Evolutionary conservation across 2,888 invertebrate genomes (phyloP), one percentile per base, ranked within the genome.

Genomic region (Tiliacea aurago): DNA sequence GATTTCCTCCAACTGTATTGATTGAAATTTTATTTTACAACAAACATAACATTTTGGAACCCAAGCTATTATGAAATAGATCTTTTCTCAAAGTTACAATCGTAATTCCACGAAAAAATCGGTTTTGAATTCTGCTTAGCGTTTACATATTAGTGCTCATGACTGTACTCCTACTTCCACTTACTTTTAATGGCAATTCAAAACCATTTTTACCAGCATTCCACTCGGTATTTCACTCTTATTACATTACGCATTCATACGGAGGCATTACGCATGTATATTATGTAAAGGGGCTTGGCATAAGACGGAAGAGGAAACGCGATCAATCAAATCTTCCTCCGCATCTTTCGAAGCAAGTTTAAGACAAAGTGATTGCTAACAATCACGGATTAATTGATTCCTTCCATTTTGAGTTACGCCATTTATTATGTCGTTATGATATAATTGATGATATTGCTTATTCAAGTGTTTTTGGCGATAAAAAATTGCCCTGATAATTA

Each of bases 351-450:
- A 45, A 20, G 53, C 59, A 77, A 76, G 68, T 80, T 80, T 71
- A 64, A 58, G 59, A 20, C 59, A 20, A 41, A 77, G 69, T 70
- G 78, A 83, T 85, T 70, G 77, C 66, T 33, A 70, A 83, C 84
- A 86, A 85, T 84, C 63, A 70, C 43, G 55, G 59, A 86, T 84
- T 84, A 85, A 85, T 85, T 83, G 75, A 86, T 84, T 71, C 73
- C 77, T 86, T 77, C 77, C 77, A 61, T 74, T 84, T 67, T 74
- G 59, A 68, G 70, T 51, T 20, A 56, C 20, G 53, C 55, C 59
- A 76, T 77, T 78, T 67, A 84, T 80, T 72, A 78, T 68, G 51
- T 70, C 45, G 75, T 86, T 78, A 76, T 75, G 71, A 68, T 23
- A 64, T 77, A 80, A 83, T 83, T 73, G 28, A 81, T 78, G 73